Percentiles rank a stretch among this genome's conserved stretches.
These are phyloP conservation scores for Pangasius krempfi DNA, from an alignment of 2,797 vertebrate genomes.

Conservation along the genomic window DNA sequence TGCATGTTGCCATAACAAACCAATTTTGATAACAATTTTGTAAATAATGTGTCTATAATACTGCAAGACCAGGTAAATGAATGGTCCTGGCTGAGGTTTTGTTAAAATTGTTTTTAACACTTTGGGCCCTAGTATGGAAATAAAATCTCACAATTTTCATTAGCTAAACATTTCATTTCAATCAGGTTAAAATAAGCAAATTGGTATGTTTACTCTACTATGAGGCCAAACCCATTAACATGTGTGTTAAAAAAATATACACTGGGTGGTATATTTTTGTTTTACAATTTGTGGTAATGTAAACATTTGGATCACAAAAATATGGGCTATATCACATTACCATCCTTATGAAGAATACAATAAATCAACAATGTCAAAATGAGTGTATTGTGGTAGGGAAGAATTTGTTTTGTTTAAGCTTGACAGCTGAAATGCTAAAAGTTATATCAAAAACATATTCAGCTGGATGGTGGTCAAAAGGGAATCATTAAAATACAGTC, in stretches of 20 bases:
- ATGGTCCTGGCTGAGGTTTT: slow-evolving; percentile 19
- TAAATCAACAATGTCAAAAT: slow-evolving; percentile 21
- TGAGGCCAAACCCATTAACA: slow-evolving; percentile 15
- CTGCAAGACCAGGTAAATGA: slow-evolving; percentile 27
- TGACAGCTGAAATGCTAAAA: slow-evolving; percentile 27
- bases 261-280: not conserved
- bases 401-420: slow-evolving; percentile 24
- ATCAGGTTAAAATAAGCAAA: not conserved
- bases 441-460: slow-evolving; percentile 23
- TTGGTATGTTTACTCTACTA: not conserved
- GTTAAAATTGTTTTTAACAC: slow-evolving; percentile 12
- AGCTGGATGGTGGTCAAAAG: slow-evolving; percentile 35
- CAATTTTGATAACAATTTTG: slow-evolving; percentile 27
- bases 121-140: not conserved
- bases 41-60: slow-evolving; percentile 35
- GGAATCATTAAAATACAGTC: slow-evolving; percentile 50
- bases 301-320: slow-evolving; percentile 43
- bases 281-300: slow-evolving; percentile 29
- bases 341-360: slow-evolving; percentile 21
- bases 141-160: not conserved
- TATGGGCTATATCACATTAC: slow-evolving; percentile 12
- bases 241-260: slow-evolving; percentile 18
- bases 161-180: not conserved
- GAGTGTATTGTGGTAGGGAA: slow-evolving; percentile 6
- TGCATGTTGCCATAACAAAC: not conserved